Evolutionary conservation across 1,140 invertebrate genomes (phyloP).

Genomic region (Zaprionus ornatus): DNA sequence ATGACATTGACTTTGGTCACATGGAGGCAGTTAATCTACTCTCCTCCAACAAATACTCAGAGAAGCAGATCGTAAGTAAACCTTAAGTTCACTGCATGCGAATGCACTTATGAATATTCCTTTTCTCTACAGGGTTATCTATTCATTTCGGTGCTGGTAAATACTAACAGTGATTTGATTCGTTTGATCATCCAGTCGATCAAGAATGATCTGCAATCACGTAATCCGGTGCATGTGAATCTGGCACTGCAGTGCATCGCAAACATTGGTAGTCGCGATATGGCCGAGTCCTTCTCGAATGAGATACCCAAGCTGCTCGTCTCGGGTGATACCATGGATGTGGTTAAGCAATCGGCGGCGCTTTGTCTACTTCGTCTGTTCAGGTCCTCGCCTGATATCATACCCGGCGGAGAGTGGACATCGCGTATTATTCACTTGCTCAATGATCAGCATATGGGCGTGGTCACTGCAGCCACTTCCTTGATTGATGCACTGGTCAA

Average conservation of each 20-base stretch:
- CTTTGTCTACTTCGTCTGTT: conserved; percentile 97
- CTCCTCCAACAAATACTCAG: conserved; percentile 99
- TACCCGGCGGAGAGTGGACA: conserved; percentile 99
- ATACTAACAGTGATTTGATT: conserved; percentile 99
- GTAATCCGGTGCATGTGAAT: conserved; percentile 99
- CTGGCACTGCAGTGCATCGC: conserved; percentile 99
- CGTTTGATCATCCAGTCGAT: conserved; percentile 99
- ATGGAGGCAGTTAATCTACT: conserved; percentile 99
- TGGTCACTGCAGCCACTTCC: conserved; percentile 99
- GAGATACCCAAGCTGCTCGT: conserved; percentile 99
- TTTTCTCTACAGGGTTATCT: conserved; percentile 93
- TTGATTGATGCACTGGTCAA: conserved; percentile 99
- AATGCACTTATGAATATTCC: background rate
- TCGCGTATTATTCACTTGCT: conserved; percentile 99
- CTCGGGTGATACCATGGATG: conserved; percentile 99
- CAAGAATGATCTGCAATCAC: conserved; percentile 98
- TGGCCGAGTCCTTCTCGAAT: conserved; percentile 99
- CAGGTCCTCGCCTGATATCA: conserved; percentile 96
- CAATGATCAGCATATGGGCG: conserved; percentile 99
- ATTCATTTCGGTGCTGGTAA: conserved; percentile 99
- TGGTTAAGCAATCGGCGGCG: conserved; percentile 99
- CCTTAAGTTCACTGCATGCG: background rate
- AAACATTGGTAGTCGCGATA: conserved; percentile 99
- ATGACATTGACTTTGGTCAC: conserved; percentile 99
- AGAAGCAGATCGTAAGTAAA: conserved; percentile 99